Percentiles rank a stretch among this genome's conserved stretches.
phyloP scores from a whole-genome alignment of 2,113 vertebrate species.

The Ciconia boyciana region DNA sequence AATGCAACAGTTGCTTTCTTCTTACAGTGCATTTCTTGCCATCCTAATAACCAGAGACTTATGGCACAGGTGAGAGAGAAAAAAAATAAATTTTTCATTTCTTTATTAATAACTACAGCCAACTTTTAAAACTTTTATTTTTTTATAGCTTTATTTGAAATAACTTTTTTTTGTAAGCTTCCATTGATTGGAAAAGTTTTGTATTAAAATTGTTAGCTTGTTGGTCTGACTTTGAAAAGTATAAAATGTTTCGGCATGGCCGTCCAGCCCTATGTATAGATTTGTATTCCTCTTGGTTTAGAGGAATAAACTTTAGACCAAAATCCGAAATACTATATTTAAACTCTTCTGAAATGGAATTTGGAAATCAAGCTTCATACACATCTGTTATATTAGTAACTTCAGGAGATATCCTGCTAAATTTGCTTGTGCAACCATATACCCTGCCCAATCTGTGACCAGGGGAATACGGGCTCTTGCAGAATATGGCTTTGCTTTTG shows the following conservation, averaged over 20 bases:
- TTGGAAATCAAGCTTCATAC: background rate
- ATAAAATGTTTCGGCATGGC: background rate
- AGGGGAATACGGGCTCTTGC: background rate
- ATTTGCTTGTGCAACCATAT: background rate
- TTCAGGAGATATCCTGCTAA: background rate
- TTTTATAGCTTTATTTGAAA: background rate
- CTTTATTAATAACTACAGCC: background rate
- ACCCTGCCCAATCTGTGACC: background rate
- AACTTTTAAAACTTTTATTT: background rate
- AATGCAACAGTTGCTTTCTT: conserved; percentile 98
- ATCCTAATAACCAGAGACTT: conserved; percentile 96
- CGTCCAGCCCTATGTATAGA: accelerated
- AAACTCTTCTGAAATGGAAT: background rate
- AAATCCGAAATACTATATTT: background rate
- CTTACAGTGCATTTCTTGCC: conserved; percentile 96
- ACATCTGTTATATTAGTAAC: background rate
- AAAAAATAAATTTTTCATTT: background rate
- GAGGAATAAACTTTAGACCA: background rate
- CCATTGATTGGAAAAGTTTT: background rate
- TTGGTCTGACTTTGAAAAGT: background rate
- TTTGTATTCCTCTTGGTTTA: background rate
- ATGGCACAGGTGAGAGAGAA: conserved; percentile 89
- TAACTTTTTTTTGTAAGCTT: background rate
- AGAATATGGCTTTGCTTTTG: background rate
- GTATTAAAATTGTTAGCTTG: background rate